Conservation (phyloP, 2,888 invertebrate species). For the Parapristionchus giblindavisi region DNA sequence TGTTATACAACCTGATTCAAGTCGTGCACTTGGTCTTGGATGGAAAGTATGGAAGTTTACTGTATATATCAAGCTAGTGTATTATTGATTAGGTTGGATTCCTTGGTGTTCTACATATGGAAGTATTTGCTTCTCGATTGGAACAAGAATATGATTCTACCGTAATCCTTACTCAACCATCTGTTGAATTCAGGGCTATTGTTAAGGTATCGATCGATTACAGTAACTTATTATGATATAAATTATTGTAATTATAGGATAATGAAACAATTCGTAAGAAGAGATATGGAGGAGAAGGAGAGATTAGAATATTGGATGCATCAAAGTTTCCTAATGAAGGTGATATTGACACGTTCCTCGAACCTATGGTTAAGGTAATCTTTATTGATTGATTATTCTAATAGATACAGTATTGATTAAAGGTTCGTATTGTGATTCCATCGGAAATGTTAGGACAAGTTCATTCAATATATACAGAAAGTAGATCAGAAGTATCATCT, state of each 20-base stretch:
- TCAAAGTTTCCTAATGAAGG: slow-evolving; percentile 59
- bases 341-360: slow-evolving; percentile 60
- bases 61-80: too few relatives aligned
- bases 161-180: slow-evolving; percentile 74
- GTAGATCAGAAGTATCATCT: slow-evolving; percentile 61
- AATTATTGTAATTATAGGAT: slow-evolving; percentile 45
- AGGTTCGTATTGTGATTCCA: slow-evolving; percentile 62
- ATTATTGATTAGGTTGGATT: slow-evolving; percentile 56
- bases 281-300: slow-evolving; percentile 57
- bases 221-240: background rate
- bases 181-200: slow-evolving; percentile 73
- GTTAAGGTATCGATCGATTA: slow-evolving; percentile 43
- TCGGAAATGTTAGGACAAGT: slow-evolving; percentile 62
- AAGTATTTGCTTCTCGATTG: slow-evolving; percentile 73
- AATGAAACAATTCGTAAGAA: slow-evolving; percentile 63
- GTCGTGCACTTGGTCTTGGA: slow-evolving; percentile 73
- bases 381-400: background rate
- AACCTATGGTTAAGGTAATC: slow-evolving; percentile 62
- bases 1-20: slow-evolving; percentile 79
- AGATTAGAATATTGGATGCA: slow-evolving; percentile 59
- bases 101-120: slow-evolving; percentile 74
- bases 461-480: slow-evolving; percentile 59
- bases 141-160: slow-evolving; percentile 74
- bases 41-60: slow-evolving; percentile 70
- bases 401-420: background rate